These are phyloP conservation scores for Australoheros facetus DNA, from an alignment of 2,797 vertebrate species.

Conservation along the genomic window DNA sequence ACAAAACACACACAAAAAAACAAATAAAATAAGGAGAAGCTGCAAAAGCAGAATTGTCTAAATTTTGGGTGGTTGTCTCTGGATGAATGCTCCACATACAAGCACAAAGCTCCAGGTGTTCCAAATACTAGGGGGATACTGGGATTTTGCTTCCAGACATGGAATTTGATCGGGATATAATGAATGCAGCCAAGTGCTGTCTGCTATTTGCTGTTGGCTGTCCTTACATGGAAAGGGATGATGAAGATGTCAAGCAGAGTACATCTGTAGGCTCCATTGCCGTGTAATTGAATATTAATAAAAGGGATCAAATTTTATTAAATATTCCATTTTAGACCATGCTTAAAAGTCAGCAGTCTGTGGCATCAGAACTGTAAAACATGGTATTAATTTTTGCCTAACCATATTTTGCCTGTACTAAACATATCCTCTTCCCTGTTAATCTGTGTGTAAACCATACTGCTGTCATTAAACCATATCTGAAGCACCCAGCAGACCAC, in stretches of 20 bases:
- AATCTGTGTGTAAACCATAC: conserved; percentile 20
- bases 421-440: not conserved
- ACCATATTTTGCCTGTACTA: not conserved
- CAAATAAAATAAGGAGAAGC: too few species aligned
- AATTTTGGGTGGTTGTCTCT: not conserved
- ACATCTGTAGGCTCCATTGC: not conserved
- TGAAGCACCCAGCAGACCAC: conserved; percentile 26
- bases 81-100: not conserved
- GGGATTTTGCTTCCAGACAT: not conserved
- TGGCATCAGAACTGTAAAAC: not conserved
- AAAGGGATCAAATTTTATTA: not conserved
- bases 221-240: not conserved
- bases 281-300: conserved; percentile 4
- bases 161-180: not conserved
- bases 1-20: too few species aligned
- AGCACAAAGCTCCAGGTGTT: not conserved
- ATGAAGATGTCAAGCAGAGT: not conserved
- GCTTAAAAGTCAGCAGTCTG: not conserved
- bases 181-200: not conserved
- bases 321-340: not conserved
- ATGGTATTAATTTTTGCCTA: not conserved
- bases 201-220: not conserved
- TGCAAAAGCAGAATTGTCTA: too few species aligned
- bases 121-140: not conserved
- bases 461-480: conserved; percentile 13